A percentile compares a stretch with the other conserved stretches of the same genome.
These are phyloP conservation scores for Lycocorax pyrrhopterus DNA, from an alignment of 2,113 vertebrate genomes.

Conservation along the genomic window DNA sequence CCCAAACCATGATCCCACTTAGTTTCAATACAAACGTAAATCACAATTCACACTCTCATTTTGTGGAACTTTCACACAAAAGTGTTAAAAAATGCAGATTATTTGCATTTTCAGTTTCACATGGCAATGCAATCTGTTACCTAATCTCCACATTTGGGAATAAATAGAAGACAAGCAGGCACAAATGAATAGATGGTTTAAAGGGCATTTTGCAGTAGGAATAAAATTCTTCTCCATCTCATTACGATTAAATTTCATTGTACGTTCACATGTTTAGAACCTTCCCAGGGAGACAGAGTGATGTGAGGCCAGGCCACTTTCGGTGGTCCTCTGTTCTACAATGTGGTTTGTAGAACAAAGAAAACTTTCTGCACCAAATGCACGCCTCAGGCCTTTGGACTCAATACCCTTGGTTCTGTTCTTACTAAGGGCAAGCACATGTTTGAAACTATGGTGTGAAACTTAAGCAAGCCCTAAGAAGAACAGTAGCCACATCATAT, in stretches of 20 bases:
- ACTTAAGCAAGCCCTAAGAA: neutral
- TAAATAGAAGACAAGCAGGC: neutral
- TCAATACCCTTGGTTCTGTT: neutral
- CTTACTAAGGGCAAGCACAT: neutral
- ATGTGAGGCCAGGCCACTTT: neutral
- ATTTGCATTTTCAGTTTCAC: neutral
- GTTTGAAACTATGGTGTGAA: neutral
- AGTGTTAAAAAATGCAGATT: constrained; percentile 3
- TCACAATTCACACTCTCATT: neutral
- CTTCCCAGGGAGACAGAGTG: neutral
- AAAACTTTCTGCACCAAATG: neutral
- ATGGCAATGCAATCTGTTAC: neutral
- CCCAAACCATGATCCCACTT: neutral
- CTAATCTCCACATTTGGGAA: neutral
- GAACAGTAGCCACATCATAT: neutral
- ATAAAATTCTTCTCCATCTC: neutral
- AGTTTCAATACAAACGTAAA: neutral
- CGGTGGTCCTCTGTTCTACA: neutral
- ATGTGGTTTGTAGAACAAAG: neutral
- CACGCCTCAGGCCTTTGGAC: neutral
- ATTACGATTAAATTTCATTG: neutral
- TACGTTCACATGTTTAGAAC: neutral
- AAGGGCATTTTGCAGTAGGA: neutral
- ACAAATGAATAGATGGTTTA: neutral
- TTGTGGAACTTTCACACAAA: neutral